Evolutionary conservation across 53 echinoderm and acorn worm species (phyloP).

Genomic region (Antedon mediterranea): DNA sequence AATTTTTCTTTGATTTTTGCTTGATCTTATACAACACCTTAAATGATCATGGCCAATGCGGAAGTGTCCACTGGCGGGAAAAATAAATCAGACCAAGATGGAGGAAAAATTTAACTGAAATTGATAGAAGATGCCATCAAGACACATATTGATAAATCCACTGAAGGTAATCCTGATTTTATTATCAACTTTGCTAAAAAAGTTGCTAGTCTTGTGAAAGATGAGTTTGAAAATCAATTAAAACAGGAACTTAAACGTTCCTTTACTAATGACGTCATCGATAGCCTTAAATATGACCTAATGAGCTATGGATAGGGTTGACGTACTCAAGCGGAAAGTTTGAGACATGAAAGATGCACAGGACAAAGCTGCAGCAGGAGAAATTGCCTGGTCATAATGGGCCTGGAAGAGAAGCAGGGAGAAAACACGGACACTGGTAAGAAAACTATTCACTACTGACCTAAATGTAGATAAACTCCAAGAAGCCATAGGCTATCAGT

Average conservation of each 20-base stretch:
- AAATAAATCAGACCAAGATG: too few relatives aligned
- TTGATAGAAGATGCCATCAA: neutral
- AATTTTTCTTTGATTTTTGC: too few relatives aligned
- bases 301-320: neutral
- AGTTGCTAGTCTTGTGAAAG: neutral
- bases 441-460: neutral
- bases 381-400: neutral
- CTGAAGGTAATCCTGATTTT: neutral
- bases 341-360: neutral
- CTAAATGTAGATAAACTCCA: neutral
- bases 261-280: too few relatives aligned
- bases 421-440: neutral
- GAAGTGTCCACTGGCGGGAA: neutral
- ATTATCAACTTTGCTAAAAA: neutral
- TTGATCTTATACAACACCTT: too few relatives aligned
- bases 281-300: neutral
- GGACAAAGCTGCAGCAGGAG: neutral
- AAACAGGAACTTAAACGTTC: neutral
- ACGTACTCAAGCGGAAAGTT: neutral
- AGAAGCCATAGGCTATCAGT: too few relatives aligned
- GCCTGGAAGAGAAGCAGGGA: neutral
- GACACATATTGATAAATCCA: neutral
- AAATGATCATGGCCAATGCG: too few relatives aligned
- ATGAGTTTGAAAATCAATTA: neutral
- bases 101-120: too few relatives aligned